Evolutionary conservation across 2,797 vertebrate genomes (phyloP), one percentile per base, ranked within the genome.

Genomic region (Micrastur ruficollis): DNA sequence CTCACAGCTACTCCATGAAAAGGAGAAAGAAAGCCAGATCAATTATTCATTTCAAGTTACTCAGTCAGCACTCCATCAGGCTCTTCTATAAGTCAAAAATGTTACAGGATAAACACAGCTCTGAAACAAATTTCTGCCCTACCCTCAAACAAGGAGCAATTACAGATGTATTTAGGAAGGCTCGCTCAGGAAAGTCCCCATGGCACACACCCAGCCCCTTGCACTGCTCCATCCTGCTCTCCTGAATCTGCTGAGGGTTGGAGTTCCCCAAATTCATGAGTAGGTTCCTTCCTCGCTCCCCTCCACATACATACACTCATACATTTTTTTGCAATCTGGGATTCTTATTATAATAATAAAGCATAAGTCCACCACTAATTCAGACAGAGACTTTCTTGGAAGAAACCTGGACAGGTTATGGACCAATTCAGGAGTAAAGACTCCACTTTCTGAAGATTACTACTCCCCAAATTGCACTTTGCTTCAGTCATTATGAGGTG

Each of bases 21-120:
- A 94, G 53, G 17, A 84, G 22, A 84, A 83, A 95, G 88, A 1
- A 91, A 90, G 68, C 53, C 90, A 94, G 78, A 95, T 95, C 83
- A 95, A 95, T 96, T 93, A 96, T 92, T 95, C 95, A 97, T 95
- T 94, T 91, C 86, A 59, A 91, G 79, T 86, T 78, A 92, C 72
- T 95, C 91, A 93, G 70, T 91, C 83, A 79, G 80, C 42, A 67
- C 76, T 93, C 84, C 89, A 88, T 91, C 93, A 92, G 72, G 55
- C 75, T 94, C 58, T 52, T 91, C 85, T 70, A 63, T 47, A 89
- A 93, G 92, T 91, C 79, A 95, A 73, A 95, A 93, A 50, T 50
- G 47, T 74, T 89, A 87, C 38, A 21, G 53, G 65, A 59, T 76
- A 93, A 96, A 90, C 71, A 80, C 2, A 4, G 38, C 31, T 95